Percentiles rank a stretch among this genome's conserved stretches.
These are phyloP conservation scores for Leptinotarsa peninsularis DNA, from an alignment of 2,888 invertebrate genomes.

Conservation along the genomic window DNA sequence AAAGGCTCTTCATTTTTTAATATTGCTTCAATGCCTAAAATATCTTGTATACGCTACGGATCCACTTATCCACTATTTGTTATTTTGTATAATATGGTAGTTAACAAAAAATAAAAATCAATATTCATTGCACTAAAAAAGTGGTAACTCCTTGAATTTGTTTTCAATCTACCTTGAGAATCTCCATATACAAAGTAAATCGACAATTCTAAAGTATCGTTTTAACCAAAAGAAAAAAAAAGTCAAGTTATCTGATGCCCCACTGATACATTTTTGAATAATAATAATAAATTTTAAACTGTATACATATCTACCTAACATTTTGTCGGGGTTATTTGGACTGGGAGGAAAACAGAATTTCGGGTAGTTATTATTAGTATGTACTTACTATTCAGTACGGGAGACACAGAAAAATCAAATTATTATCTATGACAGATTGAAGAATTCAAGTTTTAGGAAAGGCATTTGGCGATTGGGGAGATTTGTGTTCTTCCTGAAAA, in stretches of 20 bases:
- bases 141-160: too few species aligned
- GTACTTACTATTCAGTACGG: background rate
- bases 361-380: background rate
- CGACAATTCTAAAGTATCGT: too few species aligned
- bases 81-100: too few species aligned
- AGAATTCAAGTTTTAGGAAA: constrained; percentile 61
- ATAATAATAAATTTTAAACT: background rate
- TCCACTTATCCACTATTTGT: too few species aligned
- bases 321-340: background rate
- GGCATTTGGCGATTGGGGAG: constrained; percentile 64
- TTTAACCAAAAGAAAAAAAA: background rate
- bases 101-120: too few species aligned
- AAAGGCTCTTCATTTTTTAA: too few species aligned
- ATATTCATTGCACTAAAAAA: too few species aligned
- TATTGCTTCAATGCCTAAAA: too few species aligned
- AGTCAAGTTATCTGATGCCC: background rate
- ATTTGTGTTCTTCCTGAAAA: constrained; percentile 61
- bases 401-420: constrained; percentile 13
- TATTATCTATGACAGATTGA: constrained; percentile 20
- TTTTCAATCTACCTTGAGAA: too few species aligned
- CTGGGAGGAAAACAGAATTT: background rate
- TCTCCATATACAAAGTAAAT: too few species aligned
- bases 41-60: too few species aligned
- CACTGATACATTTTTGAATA: background rate
- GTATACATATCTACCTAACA: background rate